Evolutionary conservation across 1,140 invertebrate genomes (phyloP).

Genomic region (Macrobrachium rosenbergii): DNA sequence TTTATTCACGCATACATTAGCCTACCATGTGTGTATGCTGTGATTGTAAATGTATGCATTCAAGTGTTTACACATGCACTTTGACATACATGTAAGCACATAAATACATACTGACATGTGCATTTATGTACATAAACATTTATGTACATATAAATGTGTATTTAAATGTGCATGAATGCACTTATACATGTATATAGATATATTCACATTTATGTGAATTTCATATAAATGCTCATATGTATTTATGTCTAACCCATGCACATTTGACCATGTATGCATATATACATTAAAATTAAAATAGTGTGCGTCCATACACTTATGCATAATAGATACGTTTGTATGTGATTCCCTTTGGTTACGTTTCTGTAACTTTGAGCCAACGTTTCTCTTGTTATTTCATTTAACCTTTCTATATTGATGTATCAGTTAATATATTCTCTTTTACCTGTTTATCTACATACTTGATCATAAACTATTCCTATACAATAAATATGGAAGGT

Average conservation of each 20-base stretch:
- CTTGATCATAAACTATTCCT: too few relatives aligned
- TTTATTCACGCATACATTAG: background rate
- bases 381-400: too few relatives aligned
- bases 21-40: background rate
- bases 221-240: slow-evolving; percentile 6
- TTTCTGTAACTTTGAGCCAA: too few relatives aligned
- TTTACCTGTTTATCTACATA: too few relatives aligned
- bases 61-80: slow-evolving; percentile 4
- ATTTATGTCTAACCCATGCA: slow-evolving; percentile 1
- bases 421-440: too few relatives aligned
- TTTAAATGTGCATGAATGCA: too few relatives aligned
- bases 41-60: background rate
- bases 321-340: too few relatives aligned
- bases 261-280: background rate
- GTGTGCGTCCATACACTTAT: too few relatives aligned
- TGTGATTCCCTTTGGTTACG: too few relatives aligned
- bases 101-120: too few relatives aligned
- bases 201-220: slow-evolving; percentile 3
- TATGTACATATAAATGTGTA: slow-evolving; percentile 42
- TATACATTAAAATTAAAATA: background rate
- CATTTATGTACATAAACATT: slow-evolving; percentile 36
- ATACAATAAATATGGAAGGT: too few relatives aligned
- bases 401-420: too few relatives aligned
- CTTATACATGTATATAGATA: slow-evolving; percentile 30
- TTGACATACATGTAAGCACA: slow-evolving; percentile 25